These are phyloP conservation scores for Lomographa bimaculata DNA, from an alignment of 2,888 invertebrate genomes.

Conservation along the genomic window DNA sequence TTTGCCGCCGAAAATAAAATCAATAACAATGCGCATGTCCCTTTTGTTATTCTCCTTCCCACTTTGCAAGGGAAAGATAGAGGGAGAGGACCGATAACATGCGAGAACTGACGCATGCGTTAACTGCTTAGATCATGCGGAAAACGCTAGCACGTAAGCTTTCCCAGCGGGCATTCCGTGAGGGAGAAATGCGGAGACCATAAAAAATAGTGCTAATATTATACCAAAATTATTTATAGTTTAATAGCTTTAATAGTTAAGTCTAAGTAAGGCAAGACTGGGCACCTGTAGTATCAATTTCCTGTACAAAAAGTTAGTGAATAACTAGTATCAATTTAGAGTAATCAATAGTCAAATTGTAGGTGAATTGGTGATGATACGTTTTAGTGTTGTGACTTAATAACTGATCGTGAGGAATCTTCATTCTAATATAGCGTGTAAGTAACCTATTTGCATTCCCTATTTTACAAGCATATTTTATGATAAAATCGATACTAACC, in stretches of 20 bases:
- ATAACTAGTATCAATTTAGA: conserved; percentile 12
- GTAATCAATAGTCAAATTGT: conserved; percentile 14
- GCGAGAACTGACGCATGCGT: conserved; percentile 38
- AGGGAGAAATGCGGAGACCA: conserved; percentile 46
- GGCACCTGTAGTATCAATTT: conserved; percentile 9
- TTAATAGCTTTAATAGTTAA: conserved; percentile 21
- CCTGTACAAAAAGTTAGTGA: conserved; percentile 7
- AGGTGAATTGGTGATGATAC: conserved; percentile 14
- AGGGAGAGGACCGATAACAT: conserved; percentile 64
- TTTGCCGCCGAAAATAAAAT: conserved; percentile 71
- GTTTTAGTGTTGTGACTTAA: conserved; percentile 21
- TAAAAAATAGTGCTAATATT: conserved; percentile 39
- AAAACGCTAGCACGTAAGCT: conserved; percentile 26
- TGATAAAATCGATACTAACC: background rate
- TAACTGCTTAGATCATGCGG: conserved; percentile 38
- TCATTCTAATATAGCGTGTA: conserved; percentile 8
- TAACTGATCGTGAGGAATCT: conserved; percentile 10
- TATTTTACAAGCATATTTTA: background rate
- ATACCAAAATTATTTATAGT: conserved; percentile 29
- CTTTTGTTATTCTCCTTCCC: conserved; percentile 44
- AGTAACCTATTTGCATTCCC: conserved; percentile 3
- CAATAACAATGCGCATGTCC: conserved; percentile 80
- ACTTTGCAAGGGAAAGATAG: conserved; percentile 36
- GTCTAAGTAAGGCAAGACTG: conserved; percentile 8
- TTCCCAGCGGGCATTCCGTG: conserved; percentile 21